Base-by-base conservation (phyloP, 2,797 vertebrate genomes). In the Capromys pilorides region DNA sequence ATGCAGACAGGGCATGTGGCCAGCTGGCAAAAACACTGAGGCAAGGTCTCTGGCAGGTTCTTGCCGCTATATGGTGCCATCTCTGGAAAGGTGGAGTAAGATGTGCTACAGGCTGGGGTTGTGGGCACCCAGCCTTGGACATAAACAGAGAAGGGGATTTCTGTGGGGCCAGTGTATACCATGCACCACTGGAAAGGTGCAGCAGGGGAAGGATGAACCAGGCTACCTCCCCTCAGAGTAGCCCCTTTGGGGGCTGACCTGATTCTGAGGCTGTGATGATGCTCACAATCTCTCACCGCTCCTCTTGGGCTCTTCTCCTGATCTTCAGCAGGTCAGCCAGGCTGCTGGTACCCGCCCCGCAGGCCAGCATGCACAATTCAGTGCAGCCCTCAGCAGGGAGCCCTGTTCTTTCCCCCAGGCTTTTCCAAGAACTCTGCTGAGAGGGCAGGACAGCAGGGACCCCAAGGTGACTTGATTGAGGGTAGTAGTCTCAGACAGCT, bases 171-270 rank as follows among this genome's bases (percentile, higher is more conserved):
- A 19, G 54, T 1, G 26, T 19, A 26, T 61, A 33, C 4, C 33
- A 4, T 16, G 12, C 7, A 41, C 16, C 2, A 0, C 19, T 1
- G 8, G 19, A 31, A 33, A 71, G 79, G 64, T n/a, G 33, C 33
- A 57, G 78, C 19, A 12, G 54, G 93, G 54, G 67, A 57, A 86
- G 7, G 26, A 96, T 33, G 94, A 96, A 93, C 0, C 57, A 89
- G 90, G 91, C 92, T 33, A 66, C 51, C 21, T 88, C 69, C 71
- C 86, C 64, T 51, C 71, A 31, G 91, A 93, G 66, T 10, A 54
- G 73, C 61, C 91, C 79, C 84, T n/a, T 9, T 0, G 33, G 85
- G 78, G 51, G 12, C 77, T 2, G 59, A 33, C 84, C 96, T 77
- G 67, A 61, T 94, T 94, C 51, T 57, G 21, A 78, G 62, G 61